A percentile compares a stretch with the other conserved stretches of the same genome.
phyloP scores from a whole-genome alignment of 2,113 vertebrate species.

The Lucifuga dentata region DNA sequence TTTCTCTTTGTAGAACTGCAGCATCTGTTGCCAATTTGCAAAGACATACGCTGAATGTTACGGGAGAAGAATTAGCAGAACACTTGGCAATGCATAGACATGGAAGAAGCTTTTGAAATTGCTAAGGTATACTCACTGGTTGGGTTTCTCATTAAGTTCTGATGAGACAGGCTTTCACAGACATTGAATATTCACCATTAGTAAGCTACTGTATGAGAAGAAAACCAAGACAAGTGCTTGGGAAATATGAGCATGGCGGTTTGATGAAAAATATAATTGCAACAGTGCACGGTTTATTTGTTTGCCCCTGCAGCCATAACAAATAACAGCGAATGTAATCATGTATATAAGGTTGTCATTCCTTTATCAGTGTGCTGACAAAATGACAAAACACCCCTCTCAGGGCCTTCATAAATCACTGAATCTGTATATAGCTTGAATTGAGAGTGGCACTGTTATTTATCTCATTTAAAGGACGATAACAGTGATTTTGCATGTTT shows the following conservation, averaged over 20 bases:
- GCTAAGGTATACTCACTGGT: slow-evolving; percentile 72
- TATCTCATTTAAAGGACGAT: slow-evolving; percentile 76
- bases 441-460: slow-evolving; percentile 58
- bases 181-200: slow-evolving; percentile 50
- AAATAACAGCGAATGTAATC: slow-evolving; percentile 77
- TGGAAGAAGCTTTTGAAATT: slow-evolving; percentile 74
- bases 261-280: slow-evolving; percentile 80
- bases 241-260: slow-evolving; percentile 64
- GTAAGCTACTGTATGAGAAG: slow-evolving; percentile 30
- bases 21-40: slow-evolving; percentile 83
- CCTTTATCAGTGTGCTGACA: slow-evolving; percentile 77
- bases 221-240: slow-evolving; percentile 68
- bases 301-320: slow-evolving; percentile 77
- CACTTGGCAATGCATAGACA: slow-evolving; percentile 76
- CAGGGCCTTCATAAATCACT: slow-evolving; percentile 71
- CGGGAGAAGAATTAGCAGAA: slow-evolving; percentile 77
- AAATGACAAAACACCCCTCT: slow-evolving; percentile 79
- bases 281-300: slow-evolving; percentile 77
- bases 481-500: too few species aligned
- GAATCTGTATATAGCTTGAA: slow-evolving; percentile 54
- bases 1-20: slow-evolving; percentile 75
- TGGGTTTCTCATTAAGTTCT: slow-evolving; percentile 72
- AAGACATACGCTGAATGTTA: slow-evolving; percentile 79
- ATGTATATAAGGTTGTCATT: slow-evolving; percentile 80
- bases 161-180: slow-evolving; percentile 61